Evolutionary conservation across 2,888 invertebrate species (phyloP).

Genomic region (Eutolmus rufibarbis): DNA sequence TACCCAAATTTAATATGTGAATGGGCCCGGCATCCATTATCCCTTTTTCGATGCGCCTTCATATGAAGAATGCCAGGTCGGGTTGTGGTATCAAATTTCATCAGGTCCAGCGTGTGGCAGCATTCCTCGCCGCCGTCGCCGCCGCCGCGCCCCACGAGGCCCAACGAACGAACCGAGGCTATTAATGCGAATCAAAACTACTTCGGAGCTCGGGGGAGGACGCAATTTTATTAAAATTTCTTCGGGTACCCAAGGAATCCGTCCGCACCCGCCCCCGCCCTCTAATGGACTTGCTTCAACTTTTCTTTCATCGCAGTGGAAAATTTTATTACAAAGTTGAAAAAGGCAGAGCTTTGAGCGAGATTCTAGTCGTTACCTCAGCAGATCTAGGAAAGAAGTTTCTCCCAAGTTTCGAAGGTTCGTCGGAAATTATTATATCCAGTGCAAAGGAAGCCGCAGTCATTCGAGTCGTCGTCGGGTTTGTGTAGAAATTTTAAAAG

Average conservation of each 20-base stretch:
- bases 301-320: constrained; percentile 29
- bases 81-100: neutral
- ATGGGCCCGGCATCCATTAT: constrained; percentile 20
- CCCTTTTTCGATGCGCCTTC: constrained; percentile 12
- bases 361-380: constrained; percentile 28
- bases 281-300: constrained; percentile 35
- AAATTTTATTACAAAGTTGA: constrained; percentile 40
- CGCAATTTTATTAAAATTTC: constrained; percentile 17
- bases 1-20: constrained; percentile 38
- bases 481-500: constrained; percentile 32
- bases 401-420: constrained; percentile 12
- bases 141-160: neutral
- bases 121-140: neutral
- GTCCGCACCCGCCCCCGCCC: neutral
- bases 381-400: constrained; percentile 16
- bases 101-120: neutral
- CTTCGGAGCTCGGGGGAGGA: neutral
- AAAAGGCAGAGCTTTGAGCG: constrained; percentile 22
- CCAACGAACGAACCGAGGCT: too few relatives aligned
- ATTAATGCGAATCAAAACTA: neutral
- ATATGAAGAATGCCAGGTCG: neutral
- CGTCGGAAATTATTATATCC: constrained; percentile 35
- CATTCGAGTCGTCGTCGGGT: constrained; percentile 1
- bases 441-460: constrained; percentile 28
- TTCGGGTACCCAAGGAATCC: neutral